Evolutionary conservation across 2,888 invertebrate genomes (phyloP).

Genomic region (Lapara coniferarum): DNA sequence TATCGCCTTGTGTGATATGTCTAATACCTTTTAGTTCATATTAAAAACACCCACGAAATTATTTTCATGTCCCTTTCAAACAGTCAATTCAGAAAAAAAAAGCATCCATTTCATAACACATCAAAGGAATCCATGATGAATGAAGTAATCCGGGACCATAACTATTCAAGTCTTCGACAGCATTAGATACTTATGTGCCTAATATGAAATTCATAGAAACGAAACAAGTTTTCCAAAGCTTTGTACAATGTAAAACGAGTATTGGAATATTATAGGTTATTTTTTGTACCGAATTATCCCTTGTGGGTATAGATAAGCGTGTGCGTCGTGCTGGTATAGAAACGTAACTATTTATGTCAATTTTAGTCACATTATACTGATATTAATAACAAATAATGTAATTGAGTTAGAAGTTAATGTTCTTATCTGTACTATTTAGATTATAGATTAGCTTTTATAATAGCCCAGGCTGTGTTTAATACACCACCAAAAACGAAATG

Average conservation of each 20-base stretch:
- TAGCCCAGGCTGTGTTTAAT: no score
- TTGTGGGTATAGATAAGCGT: constrained; percentile 10
- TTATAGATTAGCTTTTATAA: no score
- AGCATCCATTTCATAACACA: neutral
- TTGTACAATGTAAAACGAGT: constrained; percentile 26
- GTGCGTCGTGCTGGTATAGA: constrained; percentile 11
- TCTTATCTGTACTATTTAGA: no score
- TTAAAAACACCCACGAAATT: neutral
- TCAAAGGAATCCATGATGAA: constrained; percentile 7
- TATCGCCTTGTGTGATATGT: neutral
- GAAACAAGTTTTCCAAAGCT: neutral
- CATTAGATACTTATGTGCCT: constrained; percentile 1
- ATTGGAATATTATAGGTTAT: constrained; percentile 27
- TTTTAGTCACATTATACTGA: neutral
- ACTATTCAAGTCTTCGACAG: constrained; percentile 4
- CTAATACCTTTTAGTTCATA: neutral
- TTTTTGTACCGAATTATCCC: constrained; percentile 27
- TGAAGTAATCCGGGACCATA: neutral
- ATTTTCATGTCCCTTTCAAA: neutral
- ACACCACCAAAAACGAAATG: no score
- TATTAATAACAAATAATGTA: neutral
- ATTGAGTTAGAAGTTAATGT: neutral
- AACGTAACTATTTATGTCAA: neutral
- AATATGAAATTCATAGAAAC: constrained; percentile 27
- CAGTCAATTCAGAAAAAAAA: neutral